Conservation (phyloP, 2,113 vertebrate species). For the Acrocephalus arundinaceus region DNA sequence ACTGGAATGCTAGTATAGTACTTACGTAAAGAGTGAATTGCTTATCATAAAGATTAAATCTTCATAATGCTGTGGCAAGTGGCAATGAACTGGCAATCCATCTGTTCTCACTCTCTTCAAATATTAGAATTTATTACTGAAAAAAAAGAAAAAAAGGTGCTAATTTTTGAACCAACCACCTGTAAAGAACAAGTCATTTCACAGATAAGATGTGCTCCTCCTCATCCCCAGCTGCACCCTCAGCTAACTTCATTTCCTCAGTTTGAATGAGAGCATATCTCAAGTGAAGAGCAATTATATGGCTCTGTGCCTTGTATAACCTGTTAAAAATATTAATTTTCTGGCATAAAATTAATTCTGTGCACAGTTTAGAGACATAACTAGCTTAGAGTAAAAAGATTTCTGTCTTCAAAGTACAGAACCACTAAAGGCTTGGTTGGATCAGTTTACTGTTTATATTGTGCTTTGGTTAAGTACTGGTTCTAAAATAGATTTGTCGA, state of each 20-base stretch:
- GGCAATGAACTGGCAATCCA: conserved; percentile 53
- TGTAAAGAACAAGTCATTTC: conserved; percentile 62
- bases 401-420: conserved; percentile 6
- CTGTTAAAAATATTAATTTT: conserved; percentile 58
- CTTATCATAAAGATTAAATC: conserved; percentile 59
- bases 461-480: not conserved
- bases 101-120: conserved; percentile 57
- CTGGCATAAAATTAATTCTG: conserved; percentile 57
- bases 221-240: not conserved
- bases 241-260: conserved; percentile 40
- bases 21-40: conserved; percentile 13
- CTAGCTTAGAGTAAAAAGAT: not conserved
- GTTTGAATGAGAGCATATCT: conserved; percentile 58
- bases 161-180: conserved; percentile 61
- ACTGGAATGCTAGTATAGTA: not conserved
- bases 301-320: conserved; percentile 20
- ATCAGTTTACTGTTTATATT: not conserved
- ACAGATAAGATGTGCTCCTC: not conserved
- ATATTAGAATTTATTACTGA: conserved; percentile 66
- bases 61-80: conserved; percentile 53
- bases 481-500: not conserved
- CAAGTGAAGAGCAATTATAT: conserved; percentile 45
- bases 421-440: not conserved
- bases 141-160: conserved; percentile 39
- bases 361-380: conserved; percentile 24